Conservation (phyloP, 2,888 invertebrate species). For the Nycteola revayana region DNA sequence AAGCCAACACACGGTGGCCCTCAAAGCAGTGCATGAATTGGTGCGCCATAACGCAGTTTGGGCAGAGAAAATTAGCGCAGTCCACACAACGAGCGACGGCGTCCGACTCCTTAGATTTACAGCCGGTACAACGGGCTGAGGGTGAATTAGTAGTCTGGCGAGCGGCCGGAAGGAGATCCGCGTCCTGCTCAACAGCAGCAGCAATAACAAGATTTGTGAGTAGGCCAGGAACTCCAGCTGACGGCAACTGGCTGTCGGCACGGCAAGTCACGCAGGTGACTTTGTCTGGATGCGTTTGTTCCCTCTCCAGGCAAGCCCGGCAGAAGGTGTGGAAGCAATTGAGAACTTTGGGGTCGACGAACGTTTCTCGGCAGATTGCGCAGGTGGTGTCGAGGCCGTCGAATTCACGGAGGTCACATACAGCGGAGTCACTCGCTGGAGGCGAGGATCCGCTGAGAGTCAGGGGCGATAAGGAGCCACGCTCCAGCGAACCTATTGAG, state of each 20-base stretch:
- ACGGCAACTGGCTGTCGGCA: conserved; percentile 75
- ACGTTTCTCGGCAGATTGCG: conserved; percentile 89
- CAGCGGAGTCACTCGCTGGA: conserved; percentile 91
- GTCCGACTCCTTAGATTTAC: conserved; percentile 96
- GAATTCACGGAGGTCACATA: conserved; percentile 87
- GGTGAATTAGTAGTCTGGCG: conserved; percentile 72
- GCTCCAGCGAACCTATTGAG: conserved; percentile 94
- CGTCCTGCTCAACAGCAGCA: conserved; percentile 80
- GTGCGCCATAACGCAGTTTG: conserved; percentile 99
- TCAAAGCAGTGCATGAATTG: conserved; percentile 99
- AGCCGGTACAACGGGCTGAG: conserved; percentile 93
- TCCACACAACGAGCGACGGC: conserved; percentile 98
- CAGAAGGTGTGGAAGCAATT: conserved; percentile 94
- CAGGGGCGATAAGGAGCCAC: conserved; percentile 90
- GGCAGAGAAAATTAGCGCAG: conserved; percentile 97
- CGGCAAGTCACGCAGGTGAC: conserved; percentile 88
- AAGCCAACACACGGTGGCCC: conserved; percentile 93
- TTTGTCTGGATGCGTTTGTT: conserved; percentile 85
- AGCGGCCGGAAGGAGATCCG: conserved; percentile 70
- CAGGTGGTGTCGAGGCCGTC: conserved; percentile 84
- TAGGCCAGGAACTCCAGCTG: conserved; percentile 84
- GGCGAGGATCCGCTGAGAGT: conserved; percentile 94
- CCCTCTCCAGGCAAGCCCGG: conserved; percentile 90
- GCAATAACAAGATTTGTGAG: conserved; percentile 84
- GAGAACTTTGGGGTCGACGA: conserved; percentile 87